phyloP scores from a whole-genome alignment of 2,797 vertebrate genomes.

The Hydrocynus forskahlii region DNA sequence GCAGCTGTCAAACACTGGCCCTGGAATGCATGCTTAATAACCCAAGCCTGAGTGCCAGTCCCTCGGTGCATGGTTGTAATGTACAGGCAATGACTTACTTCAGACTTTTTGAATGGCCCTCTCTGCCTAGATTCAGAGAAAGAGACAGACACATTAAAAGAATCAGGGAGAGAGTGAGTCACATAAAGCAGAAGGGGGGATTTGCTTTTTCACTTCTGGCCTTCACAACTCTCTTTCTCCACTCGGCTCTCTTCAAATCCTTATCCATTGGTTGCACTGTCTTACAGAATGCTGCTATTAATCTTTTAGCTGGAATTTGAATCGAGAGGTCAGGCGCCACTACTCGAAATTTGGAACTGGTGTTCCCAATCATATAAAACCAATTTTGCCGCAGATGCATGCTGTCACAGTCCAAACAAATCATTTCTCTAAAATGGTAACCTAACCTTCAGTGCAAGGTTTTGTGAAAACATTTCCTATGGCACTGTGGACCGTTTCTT shows the following conservation, averaged over 20 bases:
- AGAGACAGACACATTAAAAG: not conserved
- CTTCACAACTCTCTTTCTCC: not conserved
- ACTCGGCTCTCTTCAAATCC: not conserved
- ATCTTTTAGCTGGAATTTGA: constrained; percentile 52
- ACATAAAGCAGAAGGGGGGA: not conserved
- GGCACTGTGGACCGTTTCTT: too few species aligned
- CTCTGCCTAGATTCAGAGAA: not conserved
- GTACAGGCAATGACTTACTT: not conserved
- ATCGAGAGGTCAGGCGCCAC: too few species aligned
- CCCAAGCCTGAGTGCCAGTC: not conserved
- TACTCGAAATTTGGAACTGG: too few species aligned
- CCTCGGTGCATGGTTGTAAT: too few species aligned
- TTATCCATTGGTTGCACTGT: constrained; percentile 26
- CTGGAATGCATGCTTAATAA: not conserved
- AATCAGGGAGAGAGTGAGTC: not conserved
- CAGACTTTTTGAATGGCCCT: not conserved
- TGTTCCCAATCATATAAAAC: too few species aligned
- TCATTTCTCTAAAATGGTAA: too few species aligned
- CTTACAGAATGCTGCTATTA: constrained; percentile 29
- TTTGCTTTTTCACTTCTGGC: constrained; percentile 4
- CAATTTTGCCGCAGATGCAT: too few species aligned
- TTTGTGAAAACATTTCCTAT: too few species aligned
- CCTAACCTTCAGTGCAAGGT: too few species aligned
- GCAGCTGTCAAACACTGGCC: constrained; percentile 30
- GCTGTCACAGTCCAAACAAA: too few species aligned